These are phyloP conservation scores for Diacarnus erythraeanus DNA, from an alignment of 37 sponge, comb jelly and placozoan species.

Conservation along the genomic window DNA sequence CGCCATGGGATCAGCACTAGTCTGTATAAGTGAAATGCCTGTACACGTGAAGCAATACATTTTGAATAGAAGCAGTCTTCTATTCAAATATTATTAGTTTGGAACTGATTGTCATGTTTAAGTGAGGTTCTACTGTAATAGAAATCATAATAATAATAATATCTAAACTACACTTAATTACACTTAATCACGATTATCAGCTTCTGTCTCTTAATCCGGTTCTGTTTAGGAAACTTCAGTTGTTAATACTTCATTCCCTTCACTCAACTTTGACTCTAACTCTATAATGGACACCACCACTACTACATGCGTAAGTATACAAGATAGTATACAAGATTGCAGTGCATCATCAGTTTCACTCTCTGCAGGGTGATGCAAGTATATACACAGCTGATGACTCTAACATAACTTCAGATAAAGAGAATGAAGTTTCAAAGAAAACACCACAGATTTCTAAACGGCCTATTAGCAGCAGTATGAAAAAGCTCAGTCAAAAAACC, in stretches of 20 bases:
- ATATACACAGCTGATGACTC: background rate
- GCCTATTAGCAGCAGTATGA: background rate
- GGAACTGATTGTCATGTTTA: too few species aligned
- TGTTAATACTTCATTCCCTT: background rate
- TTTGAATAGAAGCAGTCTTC: too few species aligned
- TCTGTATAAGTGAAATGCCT: too few species aligned
- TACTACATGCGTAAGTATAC: background rate
- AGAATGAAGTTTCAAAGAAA: background rate
- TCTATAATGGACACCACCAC: conserved; percentile 9
- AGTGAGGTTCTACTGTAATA: too few species aligned
- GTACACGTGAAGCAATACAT: too few species aligned
- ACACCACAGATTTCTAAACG: background rate
- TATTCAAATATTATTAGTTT: too few species aligned
- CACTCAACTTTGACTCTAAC: conserved; percentile 18
- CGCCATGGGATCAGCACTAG: too few species aligned
- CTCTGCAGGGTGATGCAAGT: background rate
- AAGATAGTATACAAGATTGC: background rate
- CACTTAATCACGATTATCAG: background rate
- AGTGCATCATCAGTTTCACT: background rate
- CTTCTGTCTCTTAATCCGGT: background rate
- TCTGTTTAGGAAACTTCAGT: background rate
- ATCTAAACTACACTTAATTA: too few species aligned
- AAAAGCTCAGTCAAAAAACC: background rate
- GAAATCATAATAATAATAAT: too few species aligned
- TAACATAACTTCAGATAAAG: background rate